A percentile compares a stretch with the other conserved stretches of the same genome.
Evolutionary conservation across 1,140 invertebrate genomes (phyloP).

Genomic region (Calephelis nemesis): DNA sequence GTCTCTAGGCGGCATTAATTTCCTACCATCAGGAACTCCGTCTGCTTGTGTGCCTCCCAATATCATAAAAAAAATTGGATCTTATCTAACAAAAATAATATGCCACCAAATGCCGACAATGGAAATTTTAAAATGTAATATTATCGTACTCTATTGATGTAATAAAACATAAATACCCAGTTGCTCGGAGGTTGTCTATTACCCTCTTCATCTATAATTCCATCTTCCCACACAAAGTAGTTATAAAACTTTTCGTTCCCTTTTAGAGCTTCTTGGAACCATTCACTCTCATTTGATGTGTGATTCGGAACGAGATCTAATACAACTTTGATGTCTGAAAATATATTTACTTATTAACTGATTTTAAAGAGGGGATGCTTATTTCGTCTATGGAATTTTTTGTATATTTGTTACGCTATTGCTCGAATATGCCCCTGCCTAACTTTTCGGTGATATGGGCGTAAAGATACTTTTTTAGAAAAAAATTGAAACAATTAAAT

Average conservation of each 20-base stretch:
- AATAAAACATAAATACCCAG: conserved; percentile 78
- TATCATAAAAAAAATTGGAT: too few relatives aligned
- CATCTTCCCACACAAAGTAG: conserved; percentile 85
- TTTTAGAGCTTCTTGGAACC: conserved; percentile 83
- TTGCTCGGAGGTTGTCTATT: conserved; percentile 81
- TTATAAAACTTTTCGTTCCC: conserved; percentile 81
- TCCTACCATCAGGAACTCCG: too few relatives aligned
- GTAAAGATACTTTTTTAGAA: too few relatives aligned
- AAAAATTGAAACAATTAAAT: too few relatives aligned
- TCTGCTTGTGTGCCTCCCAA: too few relatives aligned
- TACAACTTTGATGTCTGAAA: conserved; percentile 67
- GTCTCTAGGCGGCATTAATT: too few relatives aligned
- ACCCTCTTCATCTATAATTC: conserved; percentile 70
- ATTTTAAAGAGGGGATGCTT: too few relatives aligned
- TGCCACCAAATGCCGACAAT: neutral
- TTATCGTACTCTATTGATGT: neutral
- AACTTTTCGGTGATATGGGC: too few relatives aligned
- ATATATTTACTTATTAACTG: neutral
- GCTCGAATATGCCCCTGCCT: too few relatives aligned
- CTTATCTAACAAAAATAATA: too few relatives aligned
- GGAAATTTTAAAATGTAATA: neutral
- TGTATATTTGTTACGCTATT: too few relatives aligned
- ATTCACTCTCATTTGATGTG: conserved; percentile 84
- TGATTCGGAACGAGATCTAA: conserved; percentile 86
- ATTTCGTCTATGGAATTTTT: too few relatives aligned